Conservation (phyloP, 2,113 vertebrate species). For the Stercorarius parasiticus region DNA sequence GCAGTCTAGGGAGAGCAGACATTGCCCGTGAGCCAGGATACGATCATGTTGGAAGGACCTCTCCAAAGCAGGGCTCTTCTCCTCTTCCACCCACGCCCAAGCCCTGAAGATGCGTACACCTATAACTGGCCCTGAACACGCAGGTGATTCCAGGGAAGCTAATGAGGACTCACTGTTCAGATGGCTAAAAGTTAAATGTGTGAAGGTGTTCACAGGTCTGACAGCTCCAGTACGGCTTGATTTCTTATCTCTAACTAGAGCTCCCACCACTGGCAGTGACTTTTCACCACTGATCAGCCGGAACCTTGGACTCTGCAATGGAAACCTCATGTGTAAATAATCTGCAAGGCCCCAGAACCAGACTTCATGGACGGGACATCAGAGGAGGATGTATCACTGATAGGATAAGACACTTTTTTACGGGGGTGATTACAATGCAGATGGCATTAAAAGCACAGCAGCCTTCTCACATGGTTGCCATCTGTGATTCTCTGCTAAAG, state of each 20-base stretch:
- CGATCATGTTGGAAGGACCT: neutral
- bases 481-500: neutral
- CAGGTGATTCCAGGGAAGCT: neutral
- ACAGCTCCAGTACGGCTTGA: neutral
- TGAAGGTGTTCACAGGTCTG: neutral
- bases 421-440: neutral
- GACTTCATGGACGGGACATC: neutral
- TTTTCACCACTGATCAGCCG: neutral
- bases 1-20: neutral
- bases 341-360: neutral
- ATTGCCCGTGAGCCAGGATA: neutral
- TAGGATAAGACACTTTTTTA: neutral
- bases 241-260: neutral
- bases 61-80: neutral
- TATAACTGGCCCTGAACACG: neutral
- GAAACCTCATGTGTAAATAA: neutral
- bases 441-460: neutral
- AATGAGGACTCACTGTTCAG: neutral
- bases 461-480: conserved; percentile 1
- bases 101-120: rapidly evolving
- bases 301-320: neutral
- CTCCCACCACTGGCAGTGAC: neutral
- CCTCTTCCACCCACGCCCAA: neutral
- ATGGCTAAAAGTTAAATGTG: neutral
- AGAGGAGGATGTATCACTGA: neutral